Evolutionary conservation across 1,140 invertebrate species (phyloP).

Genomic region (Drosophila dunni): DNA sequence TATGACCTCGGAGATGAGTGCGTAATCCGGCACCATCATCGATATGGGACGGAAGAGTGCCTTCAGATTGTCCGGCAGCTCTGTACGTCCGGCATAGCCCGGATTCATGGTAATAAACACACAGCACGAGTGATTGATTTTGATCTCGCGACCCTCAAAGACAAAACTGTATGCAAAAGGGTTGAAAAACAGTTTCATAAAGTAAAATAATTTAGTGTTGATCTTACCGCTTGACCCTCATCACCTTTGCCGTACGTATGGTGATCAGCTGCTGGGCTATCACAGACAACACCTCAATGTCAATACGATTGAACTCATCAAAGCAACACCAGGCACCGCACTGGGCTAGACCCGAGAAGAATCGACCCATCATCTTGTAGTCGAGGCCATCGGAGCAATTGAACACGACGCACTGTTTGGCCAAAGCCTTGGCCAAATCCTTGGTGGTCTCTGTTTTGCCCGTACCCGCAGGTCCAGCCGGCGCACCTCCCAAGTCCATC

Average conservation of each 20-base stretch:
- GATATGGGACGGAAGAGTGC: constrained; percentile 94
- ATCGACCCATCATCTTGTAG: constrained; percentile 95
- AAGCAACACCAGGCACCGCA: constrained; percentile 97
- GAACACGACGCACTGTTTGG: constrained; percentile 95
- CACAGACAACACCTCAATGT: constrained; percentile 95
- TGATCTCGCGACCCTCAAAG: constrained; percentile 96
- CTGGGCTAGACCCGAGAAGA: constrained; percentile 94
- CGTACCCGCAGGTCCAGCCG: constrained; percentile 94
- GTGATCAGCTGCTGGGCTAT: constrained; percentile 93
- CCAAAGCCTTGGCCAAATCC: constrained; percentile 94
- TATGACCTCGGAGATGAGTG: constrained; percentile 95
- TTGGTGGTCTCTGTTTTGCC: constrained; percentile 98
- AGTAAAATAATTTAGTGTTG: background rate
- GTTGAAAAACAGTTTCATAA: background rate
- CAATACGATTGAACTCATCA: constrained; percentile 96
- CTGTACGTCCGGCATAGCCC: constrained; percentile 94
- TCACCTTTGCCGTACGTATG: constrained; percentile 90
- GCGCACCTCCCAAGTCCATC: constrained; percentile 93
- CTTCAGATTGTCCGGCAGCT: constrained; percentile 93
- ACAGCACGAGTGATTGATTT: constrained; percentile 92
- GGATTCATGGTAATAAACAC: constrained; percentile 97
- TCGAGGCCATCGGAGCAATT: constrained; percentile 94
- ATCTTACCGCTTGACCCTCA: constrained; percentile 87
- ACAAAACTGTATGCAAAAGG: constrained; percentile 87
- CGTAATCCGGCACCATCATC: constrained; percentile 98